Conservation (phyloP, 2,113 vertebrate species). For the Pampusana beccarii region DNA sequence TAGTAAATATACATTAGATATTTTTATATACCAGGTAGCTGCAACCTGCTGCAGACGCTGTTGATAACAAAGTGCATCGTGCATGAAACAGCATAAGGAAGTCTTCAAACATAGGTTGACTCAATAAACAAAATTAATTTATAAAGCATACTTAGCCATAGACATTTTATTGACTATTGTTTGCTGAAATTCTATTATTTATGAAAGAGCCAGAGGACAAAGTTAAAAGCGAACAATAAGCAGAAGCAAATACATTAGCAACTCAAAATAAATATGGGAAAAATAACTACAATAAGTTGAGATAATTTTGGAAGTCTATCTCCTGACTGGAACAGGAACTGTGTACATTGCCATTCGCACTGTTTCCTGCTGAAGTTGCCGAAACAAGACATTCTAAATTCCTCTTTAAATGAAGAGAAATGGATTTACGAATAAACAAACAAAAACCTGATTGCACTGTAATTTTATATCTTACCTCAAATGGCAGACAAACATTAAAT, state of each 20-base stretch:
- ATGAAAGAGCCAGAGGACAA: neutral
- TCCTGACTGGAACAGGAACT: neutral
- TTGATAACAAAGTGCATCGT: neutral
- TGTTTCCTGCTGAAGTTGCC: neutral
- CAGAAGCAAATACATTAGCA: neutral
- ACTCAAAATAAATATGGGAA: neutral
- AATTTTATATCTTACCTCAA: neutral
- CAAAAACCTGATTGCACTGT: neutral
- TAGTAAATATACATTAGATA: neutral
- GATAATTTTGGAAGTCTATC: neutral
- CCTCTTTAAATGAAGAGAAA: neutral
- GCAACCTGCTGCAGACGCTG: neutral
- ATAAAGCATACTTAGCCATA: neutral
- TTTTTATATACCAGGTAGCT: neutral
- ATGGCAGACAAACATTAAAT: neutral
- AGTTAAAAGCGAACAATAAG: neutral
- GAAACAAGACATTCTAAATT: neutral
- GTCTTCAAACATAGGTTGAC: neutral
- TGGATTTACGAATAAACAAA: neutral
- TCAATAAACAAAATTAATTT: neutral
- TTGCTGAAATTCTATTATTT: neutral
- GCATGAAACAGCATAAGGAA: neutral
- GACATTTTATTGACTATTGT: neutral
- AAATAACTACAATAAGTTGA: neutral
- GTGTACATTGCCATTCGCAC: neutral